Evolutionary conservation across 2,797 vertebrate genomes (phyloP).

Genomic region (Xerus rutilus): DNA sequence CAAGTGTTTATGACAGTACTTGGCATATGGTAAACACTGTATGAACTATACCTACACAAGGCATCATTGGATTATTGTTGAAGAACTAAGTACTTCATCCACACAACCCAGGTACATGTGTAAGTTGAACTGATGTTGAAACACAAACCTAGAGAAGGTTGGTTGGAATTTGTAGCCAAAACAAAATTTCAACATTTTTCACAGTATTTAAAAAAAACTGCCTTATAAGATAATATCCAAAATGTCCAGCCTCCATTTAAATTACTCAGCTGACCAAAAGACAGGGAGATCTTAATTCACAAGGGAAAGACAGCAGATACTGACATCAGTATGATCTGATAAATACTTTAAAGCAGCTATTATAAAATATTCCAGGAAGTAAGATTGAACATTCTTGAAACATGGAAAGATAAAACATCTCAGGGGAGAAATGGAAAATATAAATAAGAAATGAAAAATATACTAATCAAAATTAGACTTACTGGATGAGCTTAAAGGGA

Average conservation of each 20-base stretch:
- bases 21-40: not conserved
- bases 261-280: not conserved
- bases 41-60: not conserved
- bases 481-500: not conserved
- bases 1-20: not conserved
- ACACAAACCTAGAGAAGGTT: too few relatives aligned
- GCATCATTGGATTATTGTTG: not conserved
- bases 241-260: not conserved
- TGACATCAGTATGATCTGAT: not conserved
- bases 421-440: not conserved
- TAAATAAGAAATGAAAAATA: not conserved
- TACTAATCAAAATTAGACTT: not conserved
- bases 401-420: not conserved
- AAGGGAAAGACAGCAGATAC: not conserved
- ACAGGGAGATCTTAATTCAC: not conserved
- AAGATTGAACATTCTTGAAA: not conserved
- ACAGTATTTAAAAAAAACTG: too few relatives aligned
- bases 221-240: not conserved
- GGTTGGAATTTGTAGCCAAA: too few relatives aligned
- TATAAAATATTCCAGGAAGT: not conserved
- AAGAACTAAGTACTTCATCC: not conserved
- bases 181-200: too few relatives aligned
- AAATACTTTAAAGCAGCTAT: not conserved
- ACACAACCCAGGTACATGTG: too few relatives aligned
- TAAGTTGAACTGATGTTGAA: too few relatives aligned